These are phyloP conservation scores for Condylura cristata DNA, from an alignment of 2,113 vertebrate genomes.

Conservation along the genomic window DNA sequence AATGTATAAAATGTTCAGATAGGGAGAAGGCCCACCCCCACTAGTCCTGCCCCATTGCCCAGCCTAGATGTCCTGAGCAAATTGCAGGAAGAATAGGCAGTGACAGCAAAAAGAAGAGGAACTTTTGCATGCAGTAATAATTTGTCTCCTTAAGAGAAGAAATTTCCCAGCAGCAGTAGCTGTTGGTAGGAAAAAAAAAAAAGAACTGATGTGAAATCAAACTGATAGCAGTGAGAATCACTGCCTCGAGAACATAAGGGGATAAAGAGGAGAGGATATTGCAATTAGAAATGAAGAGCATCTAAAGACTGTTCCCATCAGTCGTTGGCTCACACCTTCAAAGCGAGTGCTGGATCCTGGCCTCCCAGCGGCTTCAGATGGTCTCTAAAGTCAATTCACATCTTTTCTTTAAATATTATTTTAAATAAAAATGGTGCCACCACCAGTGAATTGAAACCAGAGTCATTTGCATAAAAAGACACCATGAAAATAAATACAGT, in stretches of 20 bases:
- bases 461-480: background rate
- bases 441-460: background rate
- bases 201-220: background rate
- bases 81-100: too few relatives aligned
- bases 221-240: background rate
- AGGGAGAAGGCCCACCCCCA: background rate
- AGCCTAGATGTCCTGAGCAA: fast-evolving
- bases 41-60: fast-evolving
- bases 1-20: background rate
- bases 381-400: background rate
- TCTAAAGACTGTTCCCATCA: background rate
- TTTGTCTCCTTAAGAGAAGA: background rate
- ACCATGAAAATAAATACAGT: background rate
- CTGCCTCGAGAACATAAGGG: background rate
- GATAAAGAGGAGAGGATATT: background rate
- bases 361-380: background rate
- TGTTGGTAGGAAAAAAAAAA: background rate
- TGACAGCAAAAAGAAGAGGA: background rate
- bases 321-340: background rate
- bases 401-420: background rate
- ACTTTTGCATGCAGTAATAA: background rate
- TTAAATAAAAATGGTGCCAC: background rate
- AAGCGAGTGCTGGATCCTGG: background rate
- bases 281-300: background rate
- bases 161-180: background rate